Percentiles rank a stretch among this genome's conserved stretches.
Conservation (phyloP, 2,888 invertebrate species). For the Pterobdella sp. region DNA sequence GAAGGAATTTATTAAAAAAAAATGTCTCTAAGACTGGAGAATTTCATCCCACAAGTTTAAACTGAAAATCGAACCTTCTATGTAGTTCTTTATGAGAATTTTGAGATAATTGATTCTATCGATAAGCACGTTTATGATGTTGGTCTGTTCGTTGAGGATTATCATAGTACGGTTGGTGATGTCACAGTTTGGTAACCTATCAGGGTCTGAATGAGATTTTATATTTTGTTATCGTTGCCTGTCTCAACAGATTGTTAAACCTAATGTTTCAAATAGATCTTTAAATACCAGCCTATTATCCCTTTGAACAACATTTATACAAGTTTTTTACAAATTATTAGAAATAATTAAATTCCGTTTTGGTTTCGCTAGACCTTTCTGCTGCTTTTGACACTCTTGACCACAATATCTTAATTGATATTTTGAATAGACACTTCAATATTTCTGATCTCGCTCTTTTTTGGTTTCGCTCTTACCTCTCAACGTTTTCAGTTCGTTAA, state of each 20-base stretch:
- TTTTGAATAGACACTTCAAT: too few species aligned
- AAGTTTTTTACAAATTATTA: background rate
- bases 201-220: background rate
- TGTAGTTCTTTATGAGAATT: background rate
- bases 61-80: background rate
- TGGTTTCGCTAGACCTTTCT: background rate
- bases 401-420: background rate
- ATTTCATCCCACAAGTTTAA: background rate
- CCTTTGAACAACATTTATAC: background rate
- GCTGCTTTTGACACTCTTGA: background rate
- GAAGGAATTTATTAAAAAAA: too few species aligned
- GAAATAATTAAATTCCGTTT: background rate
- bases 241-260: too few species aligned
- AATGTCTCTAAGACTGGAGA: too few species aligned
- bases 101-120: conserved; percentile 1
- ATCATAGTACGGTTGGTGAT: conserved; percentile 6
- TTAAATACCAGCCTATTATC: background rate
- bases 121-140: conserved; percentile 8
- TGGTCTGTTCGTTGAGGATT: background rate
- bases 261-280: background rate
- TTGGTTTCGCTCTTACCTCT: too few species aligned
- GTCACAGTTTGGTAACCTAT: conserved; percentile 5
- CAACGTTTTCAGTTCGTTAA: too few species aligned
- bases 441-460: too few species aligned
- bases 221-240: background rate